Percentiles rank a stretch among this genome's conserved stretches.
These are phyloP conservation scores for Laterallus jamaicensis DNA, from an alignment of 2,113 vertebrate genomes.

Conservation along the genomic window DNA sequence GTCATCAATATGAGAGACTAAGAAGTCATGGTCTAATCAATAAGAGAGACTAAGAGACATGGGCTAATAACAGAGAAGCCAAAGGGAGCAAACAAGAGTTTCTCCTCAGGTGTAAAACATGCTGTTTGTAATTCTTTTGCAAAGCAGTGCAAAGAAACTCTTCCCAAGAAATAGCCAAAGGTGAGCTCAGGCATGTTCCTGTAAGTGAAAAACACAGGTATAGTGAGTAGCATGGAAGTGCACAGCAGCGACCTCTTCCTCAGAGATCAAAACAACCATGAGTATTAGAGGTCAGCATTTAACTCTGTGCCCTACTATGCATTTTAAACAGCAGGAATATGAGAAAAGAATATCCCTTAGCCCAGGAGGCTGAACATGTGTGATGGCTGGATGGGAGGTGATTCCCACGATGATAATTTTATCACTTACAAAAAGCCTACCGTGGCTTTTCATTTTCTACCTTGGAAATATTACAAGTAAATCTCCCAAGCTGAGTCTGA, in stretches of 20 bases:
- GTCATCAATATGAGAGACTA: background rate
- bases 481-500: background rate
- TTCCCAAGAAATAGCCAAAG: background rate
- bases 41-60: background rate
- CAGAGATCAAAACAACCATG: background rate
- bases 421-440: background rate
- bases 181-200: background rate
- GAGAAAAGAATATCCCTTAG: background rate
- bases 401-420: background rate
- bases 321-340: background rate
- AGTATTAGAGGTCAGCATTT: background rate
- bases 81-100: background rate
- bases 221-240: background rate
- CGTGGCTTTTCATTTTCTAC: background rate
- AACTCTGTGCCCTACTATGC: background rate
- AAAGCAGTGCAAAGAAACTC: background rate
- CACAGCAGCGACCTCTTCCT: background rate
- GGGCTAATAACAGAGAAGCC: background rate
- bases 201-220: background rate
- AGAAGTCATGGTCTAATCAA: background rate
- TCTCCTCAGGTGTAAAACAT: background rate
- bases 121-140: background rate
- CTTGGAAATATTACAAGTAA: background rate
- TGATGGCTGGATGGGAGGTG: background rate
- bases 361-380: background rate